Percentiles rank a stretch among this genome's conserved stretches.
Conservation (phyloP, 2,888 invertebrate species). For the Nephrotoma appendiculata region DNA sequence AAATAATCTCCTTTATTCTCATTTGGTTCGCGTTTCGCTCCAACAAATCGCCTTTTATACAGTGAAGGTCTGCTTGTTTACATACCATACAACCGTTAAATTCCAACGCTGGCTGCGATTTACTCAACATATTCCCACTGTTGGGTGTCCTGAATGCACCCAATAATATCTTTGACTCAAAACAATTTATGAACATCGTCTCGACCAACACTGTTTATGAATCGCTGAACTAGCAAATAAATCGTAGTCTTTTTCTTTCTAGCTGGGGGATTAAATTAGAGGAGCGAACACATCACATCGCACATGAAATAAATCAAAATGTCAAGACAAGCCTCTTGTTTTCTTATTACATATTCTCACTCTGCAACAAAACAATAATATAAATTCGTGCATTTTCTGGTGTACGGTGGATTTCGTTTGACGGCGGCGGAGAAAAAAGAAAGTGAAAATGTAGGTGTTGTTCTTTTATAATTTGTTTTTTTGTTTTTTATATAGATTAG, state of each 20-base stretch:
- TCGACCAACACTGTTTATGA: not conserved
- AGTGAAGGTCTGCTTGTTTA: too few relatives aligned
- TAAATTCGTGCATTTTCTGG: not conserved
- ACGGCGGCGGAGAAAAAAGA: not conserved
- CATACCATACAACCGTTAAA: too few relatives aligned
- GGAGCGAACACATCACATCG: not conserved
- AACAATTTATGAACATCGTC: not conserved
- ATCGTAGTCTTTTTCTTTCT: not conserved
- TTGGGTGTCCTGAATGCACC: too few relatives aligned
- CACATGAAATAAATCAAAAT: not conserved
- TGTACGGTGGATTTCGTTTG: not conserved
- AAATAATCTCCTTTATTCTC: too few relatives aligned
- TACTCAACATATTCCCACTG: too few relatives aligned
- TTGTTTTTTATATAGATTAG: not conserved
- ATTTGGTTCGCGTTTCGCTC: too few relatives aligned
- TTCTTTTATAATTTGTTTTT: not conserved
- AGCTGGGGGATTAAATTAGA: not conserved
- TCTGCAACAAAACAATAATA: not conserved
- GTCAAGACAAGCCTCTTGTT: not conserved
- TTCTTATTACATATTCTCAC: not conserved
- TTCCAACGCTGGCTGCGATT: too few relatives aligned
- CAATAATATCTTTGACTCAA: too few relatives aligned
- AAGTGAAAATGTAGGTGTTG: not conserved
- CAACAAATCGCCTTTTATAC: too few relatives aligned
- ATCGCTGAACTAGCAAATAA: not conserved